Evolutionary conservation across 1,140 invertebrate species (phyloP).

Genomic region (Drosophila ficusphila): DNA sequence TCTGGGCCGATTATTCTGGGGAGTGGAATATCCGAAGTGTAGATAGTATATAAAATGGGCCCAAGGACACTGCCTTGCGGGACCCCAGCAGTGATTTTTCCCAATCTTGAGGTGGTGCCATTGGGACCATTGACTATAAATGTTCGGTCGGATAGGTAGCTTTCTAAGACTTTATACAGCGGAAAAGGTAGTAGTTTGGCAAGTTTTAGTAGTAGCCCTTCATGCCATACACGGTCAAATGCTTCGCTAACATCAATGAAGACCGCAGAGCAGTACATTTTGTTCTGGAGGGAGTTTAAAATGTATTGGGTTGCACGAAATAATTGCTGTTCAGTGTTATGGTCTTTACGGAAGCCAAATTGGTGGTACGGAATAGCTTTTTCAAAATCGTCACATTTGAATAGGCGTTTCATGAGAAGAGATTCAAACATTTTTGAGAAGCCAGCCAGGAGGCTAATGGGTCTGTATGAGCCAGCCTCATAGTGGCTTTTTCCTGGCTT

Average conservation of each 20-base stretch:
- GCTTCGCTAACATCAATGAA: constrained; percentile 25
- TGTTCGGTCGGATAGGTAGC: background rate
- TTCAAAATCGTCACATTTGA: too few species aligned
- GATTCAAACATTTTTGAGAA: too few species aligned
- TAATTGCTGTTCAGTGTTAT: too few species aligned
- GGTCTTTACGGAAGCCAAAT: too few species aligned
- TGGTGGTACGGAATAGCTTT: too few species aligned
- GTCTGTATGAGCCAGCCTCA: too few species aligned
- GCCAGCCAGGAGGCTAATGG: too few species aligned
- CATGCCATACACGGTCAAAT: constrained; percentile 31
- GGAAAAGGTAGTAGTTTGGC: constrained; percentile 1
- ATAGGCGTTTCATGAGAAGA: too few species aligned
- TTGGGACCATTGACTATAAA: background rate
- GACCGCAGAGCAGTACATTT: constrained; percentile 5
- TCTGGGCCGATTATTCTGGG: too few species aligned
- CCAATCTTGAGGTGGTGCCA: background rate
- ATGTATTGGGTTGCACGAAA: constrained; percentile 10
- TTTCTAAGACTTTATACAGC: background rate
- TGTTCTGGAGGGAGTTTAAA: constrained; percentile 1
- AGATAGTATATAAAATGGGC: background rate
- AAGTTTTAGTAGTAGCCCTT: constrained; percentile 5
- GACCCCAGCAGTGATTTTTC: background rate
- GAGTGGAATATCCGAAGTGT: background rate
- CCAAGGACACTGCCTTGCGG: background rate
- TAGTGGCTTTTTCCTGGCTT: too few species aligned